A percentile compares a stretch with the other conserved stretches of the same genome.
These are phyloP conservation scores for Meganola albula DNA, from an alignment of 2,888 invertebrate genomes.

Conservation along the genomic window DNA sequence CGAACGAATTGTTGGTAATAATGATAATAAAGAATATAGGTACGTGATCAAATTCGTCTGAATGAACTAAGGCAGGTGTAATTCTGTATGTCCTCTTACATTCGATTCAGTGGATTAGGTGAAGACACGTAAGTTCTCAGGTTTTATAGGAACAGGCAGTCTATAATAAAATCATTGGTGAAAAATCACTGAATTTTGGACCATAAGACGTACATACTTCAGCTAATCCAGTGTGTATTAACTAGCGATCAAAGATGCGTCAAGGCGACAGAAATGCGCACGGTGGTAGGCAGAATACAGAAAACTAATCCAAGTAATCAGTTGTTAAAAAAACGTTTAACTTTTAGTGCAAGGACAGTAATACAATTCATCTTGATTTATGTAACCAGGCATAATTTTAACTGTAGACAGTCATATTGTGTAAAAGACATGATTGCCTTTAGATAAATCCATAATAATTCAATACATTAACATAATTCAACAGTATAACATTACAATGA, in stretches of 20 bases:
- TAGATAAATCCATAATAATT: slow-evolving; percentile 31
- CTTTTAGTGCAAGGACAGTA: slow-evolving; percentile 31
- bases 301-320: slow-evolving; percentile 28
- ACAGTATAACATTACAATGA: slow-evolving; percentile 26
- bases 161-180: slow-evolving; percentile 73
- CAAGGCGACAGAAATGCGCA: slow-evolving; percentile 33
- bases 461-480: slow-evolving; percentile 1
- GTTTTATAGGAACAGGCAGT: slow-evolving; percentile 70
- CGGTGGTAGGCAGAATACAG: slow-evolving; percentile 30
- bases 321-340: slow-evolving; percentile 27
- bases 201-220: slow-evolving; percentile 49
- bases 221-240: slow-evolving; percentile 61
- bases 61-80: slow-evolving; percentile 53
- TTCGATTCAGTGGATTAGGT: slow-evolving; percentile 60
- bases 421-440: not conserved
- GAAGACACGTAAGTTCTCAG: slow-evolving; percentile 46
- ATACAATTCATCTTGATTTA: slow-evolving; percentile 11
- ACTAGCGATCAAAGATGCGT: slow-evolving; percentile 68
- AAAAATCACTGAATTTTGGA: slow-evolving; percentile 72
- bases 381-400: too few species aligned
- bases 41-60: slow-evolving; percentile 32
- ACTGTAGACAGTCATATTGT: not conserved
- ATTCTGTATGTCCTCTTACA: slow-evolving; percentile 27
- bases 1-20: slow-evolving; percentile 33
- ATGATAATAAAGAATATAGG: slow-evolving; percentile 30